phyloP scores from a whole-genome alignment of 2,888 invertebrate genomes.

The Ectobius pallidus region DNA sequence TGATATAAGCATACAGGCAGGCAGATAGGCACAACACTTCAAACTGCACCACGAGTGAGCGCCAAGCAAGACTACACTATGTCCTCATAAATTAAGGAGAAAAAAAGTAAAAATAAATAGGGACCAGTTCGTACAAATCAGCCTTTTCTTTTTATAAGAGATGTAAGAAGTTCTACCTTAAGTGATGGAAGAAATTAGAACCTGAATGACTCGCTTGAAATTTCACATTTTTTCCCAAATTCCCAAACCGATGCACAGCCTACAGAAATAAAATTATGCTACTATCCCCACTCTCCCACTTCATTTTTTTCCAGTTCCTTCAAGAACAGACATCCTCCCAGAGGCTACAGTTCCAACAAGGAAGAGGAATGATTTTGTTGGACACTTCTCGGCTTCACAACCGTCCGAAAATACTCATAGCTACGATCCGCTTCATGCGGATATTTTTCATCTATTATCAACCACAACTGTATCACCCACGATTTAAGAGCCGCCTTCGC shows the following conservation, averaged over 20 bases:
- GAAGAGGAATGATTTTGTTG: conserved; percentile 13
- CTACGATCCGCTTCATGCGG: neutral
- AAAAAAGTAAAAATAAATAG: too few species aligned
- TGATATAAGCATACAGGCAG: conserved; percentile 17
- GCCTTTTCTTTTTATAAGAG: too few species aligned
- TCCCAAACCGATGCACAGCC: conserved; percentile 4
- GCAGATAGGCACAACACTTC: conserved; percentile 16
- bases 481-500: conserved; percentile 13
- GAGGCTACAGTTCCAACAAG: conserved; percentile 22
- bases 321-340: conserved; percentile 15
- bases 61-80: conserved; percentile 19
- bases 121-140: too few species aligned
- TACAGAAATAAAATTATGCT: neutral
- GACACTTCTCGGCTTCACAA: conserved; percentile 15
- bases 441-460: neutral
- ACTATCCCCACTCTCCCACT: neutral
- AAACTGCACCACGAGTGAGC: conserved; percentile 1
- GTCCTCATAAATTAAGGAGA: too few species aligned
- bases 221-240: conserved; percentile 8
- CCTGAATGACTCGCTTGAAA: conserved; percentile 14
- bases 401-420: too few species aligned
- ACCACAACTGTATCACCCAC: conserved; percentile 14
- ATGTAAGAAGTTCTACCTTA: conserved; percentile 15
- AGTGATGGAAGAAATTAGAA: neutral
- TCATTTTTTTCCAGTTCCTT: conserved; percentile 22